Conservation (phyloP, 2,888 invertebrate species). For the Eubasilissa splendida region DNA sequence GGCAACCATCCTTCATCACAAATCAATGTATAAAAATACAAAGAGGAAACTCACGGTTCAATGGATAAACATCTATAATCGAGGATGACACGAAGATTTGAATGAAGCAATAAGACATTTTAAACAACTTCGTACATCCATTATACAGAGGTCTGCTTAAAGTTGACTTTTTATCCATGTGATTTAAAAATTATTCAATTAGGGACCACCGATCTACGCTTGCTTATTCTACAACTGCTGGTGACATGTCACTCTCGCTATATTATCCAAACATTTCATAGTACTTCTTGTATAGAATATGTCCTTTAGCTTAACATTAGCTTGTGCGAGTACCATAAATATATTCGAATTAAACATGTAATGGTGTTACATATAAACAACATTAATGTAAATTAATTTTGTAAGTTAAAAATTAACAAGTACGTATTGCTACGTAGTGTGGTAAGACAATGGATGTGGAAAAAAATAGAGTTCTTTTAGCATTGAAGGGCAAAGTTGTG, state of each 20-base stretch:
- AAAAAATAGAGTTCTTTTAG: constrained; percentile 29
- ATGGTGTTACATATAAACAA: constrained; percentile 42
- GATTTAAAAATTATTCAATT: constrained; percentile 58
- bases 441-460: constrained; percentile 5
- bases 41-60: constrained; percentile 5
- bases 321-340: constrained; percentile 50
- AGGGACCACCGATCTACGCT: constrained; percentile 59
- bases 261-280: constrained; percentile 29
- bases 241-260: constrained; percentile 48
- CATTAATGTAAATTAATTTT: constrained; percentile 37
- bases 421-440: constrained; percentile 20
- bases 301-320: constrained; percentile 50
- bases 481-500: constrained; percentile 21
- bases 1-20: constrained; percentile 19
- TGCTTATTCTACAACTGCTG: constrained; percentile 56
- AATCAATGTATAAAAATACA: constrained; percentile 18
- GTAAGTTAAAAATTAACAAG: constrained; percentile 15
- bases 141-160: constrained; percentile 14
- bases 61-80: constrained; percentile 23
- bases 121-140: constrained; percentile 6
- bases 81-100: constrained; percentile 2
- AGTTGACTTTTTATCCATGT: constrained; percentile 55
- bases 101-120: constrained; percentile 29
- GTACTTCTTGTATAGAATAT: constrained; percentile 53
- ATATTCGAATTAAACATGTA: constrained; percentile 42